Evolutionary conservation across 2,888 invertebrate species (phyloP).

Genomic region (Uropetala carovei): DNA sequence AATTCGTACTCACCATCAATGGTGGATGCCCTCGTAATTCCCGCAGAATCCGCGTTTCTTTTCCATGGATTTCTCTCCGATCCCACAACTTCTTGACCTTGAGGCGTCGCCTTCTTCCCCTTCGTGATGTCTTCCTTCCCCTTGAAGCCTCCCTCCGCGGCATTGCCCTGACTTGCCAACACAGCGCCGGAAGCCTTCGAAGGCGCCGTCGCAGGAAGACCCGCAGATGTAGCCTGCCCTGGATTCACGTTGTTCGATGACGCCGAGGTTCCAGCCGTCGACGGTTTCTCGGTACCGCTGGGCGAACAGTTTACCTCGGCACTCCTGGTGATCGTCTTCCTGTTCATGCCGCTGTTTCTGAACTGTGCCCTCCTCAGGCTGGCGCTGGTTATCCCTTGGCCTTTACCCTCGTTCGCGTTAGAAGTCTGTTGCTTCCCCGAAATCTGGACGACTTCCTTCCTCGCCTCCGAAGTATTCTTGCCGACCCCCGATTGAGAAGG

Average conservation of each 20-base stretch:
- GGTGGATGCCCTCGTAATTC: slow-evolving; percentile 30
- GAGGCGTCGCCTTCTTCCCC: slow-evolving; percentile 58
- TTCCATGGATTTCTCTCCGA: slow-evolving; percentile 63
- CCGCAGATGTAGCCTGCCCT: not conserved
- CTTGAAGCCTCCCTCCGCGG: not conserved
- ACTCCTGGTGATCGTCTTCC: slow-evolving; percentile 28
- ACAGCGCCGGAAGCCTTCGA: not conserved
- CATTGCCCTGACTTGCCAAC: not conserved
- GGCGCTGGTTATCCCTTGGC: slow-evolving; percentile 68
- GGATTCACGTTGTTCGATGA: not conserved
- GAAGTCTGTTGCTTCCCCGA: slow-evolving; percentile 71
- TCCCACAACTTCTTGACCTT: slow-evolving; percentile 65
- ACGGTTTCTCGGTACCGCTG: not conserved
- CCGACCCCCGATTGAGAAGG: slow-evolving; percentile 66
- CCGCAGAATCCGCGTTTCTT: slow-evolving; percentile 33
- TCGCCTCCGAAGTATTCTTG: slow-evolving; percentile 67
- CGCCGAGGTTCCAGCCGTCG: not conserved
- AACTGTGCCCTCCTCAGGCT: slow-evolving; percentile 68
- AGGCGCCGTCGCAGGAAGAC: not conserved
- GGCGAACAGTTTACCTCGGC: not conserved
- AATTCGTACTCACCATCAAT: not conserved
- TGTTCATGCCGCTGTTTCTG: slow-evolving; percentile 67
- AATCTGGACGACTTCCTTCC: slow-evolving; percentile 67
- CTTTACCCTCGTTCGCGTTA: slow-evolving; percentile 69
- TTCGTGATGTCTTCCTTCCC: slow-evolving; percentile 32